These are phyloP conservation scores for Lapara coniferarum DNA, from an alignment of 2,888 invertebrate genomes.

Conservation along the genomic window DNA sequence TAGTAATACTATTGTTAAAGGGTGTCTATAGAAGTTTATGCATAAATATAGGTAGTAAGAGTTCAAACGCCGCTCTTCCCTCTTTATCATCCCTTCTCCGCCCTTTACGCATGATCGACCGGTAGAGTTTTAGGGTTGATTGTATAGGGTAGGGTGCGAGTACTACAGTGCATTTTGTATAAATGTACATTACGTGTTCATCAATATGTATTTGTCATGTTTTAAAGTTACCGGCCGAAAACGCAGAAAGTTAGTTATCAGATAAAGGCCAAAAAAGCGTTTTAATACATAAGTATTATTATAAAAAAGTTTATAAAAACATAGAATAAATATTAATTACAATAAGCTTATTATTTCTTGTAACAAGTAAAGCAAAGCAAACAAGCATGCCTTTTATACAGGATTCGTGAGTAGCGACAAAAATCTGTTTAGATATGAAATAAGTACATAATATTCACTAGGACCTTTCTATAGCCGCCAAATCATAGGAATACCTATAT, in stretches of 20 bases:
- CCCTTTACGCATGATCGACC: constrained; percentile 84
- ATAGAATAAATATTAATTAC: too few relatives aligned
- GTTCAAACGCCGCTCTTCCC: constrained; percentile 81
- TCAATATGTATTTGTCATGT: neutral
- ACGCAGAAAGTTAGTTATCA: neutral
- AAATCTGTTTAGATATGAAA: too few relatives aligned
- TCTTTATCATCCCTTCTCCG: constrained; percentile 81
- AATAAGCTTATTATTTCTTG: too few relatives aligned
- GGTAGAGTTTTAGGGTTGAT: constrained; percentile 80
- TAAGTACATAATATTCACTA: too few relatives aligned
- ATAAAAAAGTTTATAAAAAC: too few relatives aligned
- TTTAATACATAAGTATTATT: too few relatives aligned
- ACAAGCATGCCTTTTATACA: too few relatives aligned
- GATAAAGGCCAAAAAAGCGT: too few relatives aligned
- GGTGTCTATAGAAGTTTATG: constrained; percentile 43
- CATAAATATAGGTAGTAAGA: constrained; percentile 55
- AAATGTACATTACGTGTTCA: constrained; percentile 5
- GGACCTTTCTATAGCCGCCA: too few relatives aligned
- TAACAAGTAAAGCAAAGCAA: too few relatives aligned
- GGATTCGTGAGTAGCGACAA: too few relatives aligned
- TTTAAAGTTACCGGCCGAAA: neutral
- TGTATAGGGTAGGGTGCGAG: constrained; percentile 72
- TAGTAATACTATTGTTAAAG: constrained; percentile 32
- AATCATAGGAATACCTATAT: too few relatives aligned
- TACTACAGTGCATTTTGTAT: constrained; percentile 40